Evolutionary conservation across 2,113 vertebrate genomes (phyloP), one percentile per base, ranked within the genome.

Genomic region (Hepsetus odoe): DNA sequence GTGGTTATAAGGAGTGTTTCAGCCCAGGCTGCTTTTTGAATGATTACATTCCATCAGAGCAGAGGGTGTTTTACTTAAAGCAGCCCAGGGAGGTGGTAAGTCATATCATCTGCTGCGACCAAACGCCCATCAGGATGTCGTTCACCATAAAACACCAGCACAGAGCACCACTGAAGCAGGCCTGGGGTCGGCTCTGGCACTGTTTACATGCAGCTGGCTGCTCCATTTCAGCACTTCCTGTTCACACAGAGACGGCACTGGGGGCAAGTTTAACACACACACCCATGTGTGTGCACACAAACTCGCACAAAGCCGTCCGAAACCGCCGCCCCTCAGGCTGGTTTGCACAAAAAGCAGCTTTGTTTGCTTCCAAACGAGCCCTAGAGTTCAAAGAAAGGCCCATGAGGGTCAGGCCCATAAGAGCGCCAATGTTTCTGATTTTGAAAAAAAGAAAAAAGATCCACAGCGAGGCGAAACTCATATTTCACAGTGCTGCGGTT

Each of bases 261-360:
- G 46, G 16, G 46, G 46, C 46, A 49, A 18, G 46, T 49, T 20
- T n/a, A n/a, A 53, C 20, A 53, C 18, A n/a, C 20, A 53, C 49
- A 53, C 49, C 7, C 9, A 46, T 12, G 14, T 11, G 18, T 20
- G 46, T 49, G 46, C 46, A 18, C 46, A 49, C 46, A 49, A 49
- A 49, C 46, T 18, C 5, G 46, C 49, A n/a, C 49, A 53, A 14
- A 53, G 20, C 20, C 6, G 49, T 5, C 8, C 18, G 49, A 53
- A 1, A n/a, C 18, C 12, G 5, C n/a, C n/a, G 51, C 11, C 51
- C 51, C 51, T 22, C n/a, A 1, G 51, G 51, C 51, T 55, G 51
- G 51, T 55, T 55, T 24, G 9, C 51, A 55, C 51, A 55, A 55
- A n/a, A 55, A 55, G 51, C 51, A n/a, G 51, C 51, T 55, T 55